Evolutionary conservation across 2,888 invertebrate species (phyloP), one percentile per base, ranked within the genome.

Genomic region (Agrypnus murinus): DNA sequence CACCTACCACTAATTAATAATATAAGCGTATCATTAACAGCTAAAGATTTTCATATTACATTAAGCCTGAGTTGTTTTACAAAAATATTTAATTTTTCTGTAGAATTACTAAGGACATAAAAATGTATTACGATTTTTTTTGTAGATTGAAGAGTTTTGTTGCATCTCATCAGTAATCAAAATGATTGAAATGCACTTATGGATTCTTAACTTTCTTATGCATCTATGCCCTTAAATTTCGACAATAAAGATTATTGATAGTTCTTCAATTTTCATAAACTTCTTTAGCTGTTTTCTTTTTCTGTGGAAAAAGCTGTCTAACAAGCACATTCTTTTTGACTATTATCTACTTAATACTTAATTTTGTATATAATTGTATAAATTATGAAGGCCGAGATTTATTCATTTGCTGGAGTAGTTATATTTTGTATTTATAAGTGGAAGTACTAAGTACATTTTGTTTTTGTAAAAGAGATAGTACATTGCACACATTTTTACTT

Each of bases 401-500:
- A 48, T 40, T 57, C 32, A 36, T 25, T 25, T 62, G 40, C 43
- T 53, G 40, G 34, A 66, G 48, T 66, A 53, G 40, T 40, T 53
- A 25, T 25, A 25, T 25, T 3, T 25, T 2, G 2, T 25, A 25
- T 19, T 31, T 69, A 31, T 59, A 50, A 62, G 48, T 67, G 71
- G 71, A 71, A 67, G 71, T 71, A 71, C 71, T 67, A 71, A 71
- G 67, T 67, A 71, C 67, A 50, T 15, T n/a, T 50, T 62, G 12
- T 19, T 25, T n/a, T 36, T 55, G 25, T 19, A 34, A 36, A 17
- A 50, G 50, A 65, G 59, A 50, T 69, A 69, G 65, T 70, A 70
- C 70, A 71, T 71, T 71, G 70, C 70, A 71, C 69, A 69, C 40
- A 45, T 70, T 70, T 40, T 48, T 14, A 45, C n/a, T 53, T 53